These are phyloP conservation scores for Epinotia brunnichana DNA, from an alignment of 2,888 invertebrate species.

Conservation along the genomic window DNA sequence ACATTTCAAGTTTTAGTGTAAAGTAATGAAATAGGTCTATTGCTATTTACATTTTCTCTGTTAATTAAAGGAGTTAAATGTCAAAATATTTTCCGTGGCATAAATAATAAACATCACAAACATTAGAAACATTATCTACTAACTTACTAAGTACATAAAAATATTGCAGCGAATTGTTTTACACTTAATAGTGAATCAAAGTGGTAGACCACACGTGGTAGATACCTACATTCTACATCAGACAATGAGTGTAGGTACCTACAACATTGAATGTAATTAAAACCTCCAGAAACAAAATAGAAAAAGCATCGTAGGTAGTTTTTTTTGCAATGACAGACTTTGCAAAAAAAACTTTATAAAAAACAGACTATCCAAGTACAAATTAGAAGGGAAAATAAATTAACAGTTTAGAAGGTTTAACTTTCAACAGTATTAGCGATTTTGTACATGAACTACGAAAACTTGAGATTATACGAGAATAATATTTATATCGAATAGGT, in stretches of 20 bases:
- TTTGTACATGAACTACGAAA: neutral
- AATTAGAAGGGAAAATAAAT: constrained; percentile 1
- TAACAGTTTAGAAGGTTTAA: neutral
- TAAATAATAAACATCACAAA: neutral
- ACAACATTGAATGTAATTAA: neutral
- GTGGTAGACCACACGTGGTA: constrained; percentile 6
- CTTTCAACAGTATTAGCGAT: neutral
- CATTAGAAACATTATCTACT: too few species aligned
- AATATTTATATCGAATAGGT: too few species aligned
- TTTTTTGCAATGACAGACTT: too few species aligned
- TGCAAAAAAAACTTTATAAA: neutral
- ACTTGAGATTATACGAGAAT: neutral
- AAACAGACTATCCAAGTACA: neutral
- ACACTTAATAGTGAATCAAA: neutral
- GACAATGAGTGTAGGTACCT: neutral
- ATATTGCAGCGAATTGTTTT: neutral
- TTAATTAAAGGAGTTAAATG: too few species aligned
- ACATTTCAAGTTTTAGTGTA: too few species aligned
- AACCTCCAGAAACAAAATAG: neutral
- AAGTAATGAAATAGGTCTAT: too few species aligned
- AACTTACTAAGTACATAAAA: neutral
- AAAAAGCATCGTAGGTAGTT: neutral
- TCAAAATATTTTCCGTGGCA: too few species aligned
- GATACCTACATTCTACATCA: neutral
- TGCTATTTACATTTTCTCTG: too few species aligned